These are phyloP conservation scores for Notolepis coatsorum DNA, from an alignment of 2,797 vertebrate genomes.

Conservation along the genomic window DNA sequence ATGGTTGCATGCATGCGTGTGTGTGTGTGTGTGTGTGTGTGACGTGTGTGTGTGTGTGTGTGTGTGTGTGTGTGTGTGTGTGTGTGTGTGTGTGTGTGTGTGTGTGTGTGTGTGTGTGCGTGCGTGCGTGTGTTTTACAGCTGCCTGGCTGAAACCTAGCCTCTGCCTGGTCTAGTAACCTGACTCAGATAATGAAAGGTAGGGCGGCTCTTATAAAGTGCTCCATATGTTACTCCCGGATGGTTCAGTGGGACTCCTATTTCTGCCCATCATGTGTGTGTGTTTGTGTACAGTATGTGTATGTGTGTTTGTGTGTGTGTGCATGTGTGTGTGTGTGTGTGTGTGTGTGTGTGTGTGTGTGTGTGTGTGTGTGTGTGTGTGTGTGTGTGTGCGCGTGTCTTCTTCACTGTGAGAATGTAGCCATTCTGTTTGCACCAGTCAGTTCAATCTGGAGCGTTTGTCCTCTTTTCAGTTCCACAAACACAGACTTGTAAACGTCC, in stretches of 20 bases:
- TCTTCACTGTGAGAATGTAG: neutral
- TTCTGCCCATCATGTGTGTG: neutral
- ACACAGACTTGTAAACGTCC: neutral
- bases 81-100: slow-evolving; percentile 14
- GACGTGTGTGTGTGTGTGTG: neutral
- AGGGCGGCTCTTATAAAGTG: slow-evolving; percentile 17
- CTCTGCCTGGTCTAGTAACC: slow-evolving; percentile 15
- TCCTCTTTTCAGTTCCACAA: slow-evolving; percentile 10
- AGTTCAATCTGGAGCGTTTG: slow-evolving; percentile 4
- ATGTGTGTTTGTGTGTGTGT: neutral
- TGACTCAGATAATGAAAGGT: slow-evolving; percentile 34
- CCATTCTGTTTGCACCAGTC: slow-evolving; percentile 6
- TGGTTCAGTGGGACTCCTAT: neutral
- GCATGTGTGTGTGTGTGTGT: neutral
- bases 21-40: neutral
- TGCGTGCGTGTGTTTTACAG: slow-evolving; percentile 49
- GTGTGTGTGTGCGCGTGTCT: neutral
- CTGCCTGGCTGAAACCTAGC: slow-evolving; percentile 41
- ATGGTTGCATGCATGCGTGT: neutral
- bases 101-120: neutral
- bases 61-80: slow-evolving; percentile 1
- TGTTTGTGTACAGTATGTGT: neutral
- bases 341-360: neutral
- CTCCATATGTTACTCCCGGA: slow-evolving; percentile 4
- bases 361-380: neutral